phyloP scores from a whole-genome alignment of 1,140 invertebrate species.

The Ceratina calcarata region DNA sequence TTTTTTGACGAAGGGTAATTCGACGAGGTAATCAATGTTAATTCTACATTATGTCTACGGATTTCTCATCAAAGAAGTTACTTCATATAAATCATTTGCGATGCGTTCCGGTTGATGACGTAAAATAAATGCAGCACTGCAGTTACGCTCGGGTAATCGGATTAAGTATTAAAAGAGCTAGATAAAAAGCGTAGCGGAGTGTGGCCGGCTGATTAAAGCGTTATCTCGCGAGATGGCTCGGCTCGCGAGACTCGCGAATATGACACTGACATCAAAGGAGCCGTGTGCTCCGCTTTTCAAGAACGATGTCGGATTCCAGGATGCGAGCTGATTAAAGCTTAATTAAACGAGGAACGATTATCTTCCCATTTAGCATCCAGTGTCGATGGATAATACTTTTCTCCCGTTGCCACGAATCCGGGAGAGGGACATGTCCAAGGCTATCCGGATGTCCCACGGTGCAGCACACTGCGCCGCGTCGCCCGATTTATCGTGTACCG shows the following conservation, averaged over 20 bases:
- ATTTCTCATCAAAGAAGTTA: too few species aligned
- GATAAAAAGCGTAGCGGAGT: slow-evolving; percentile 1
- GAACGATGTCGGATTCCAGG: slow-evolving; percentile 8
- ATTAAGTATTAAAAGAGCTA: slow-evolving; percentile 12
- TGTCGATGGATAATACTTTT: slow-evolving; percentile 17
- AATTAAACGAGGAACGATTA: slow-evolving; percentile 47
- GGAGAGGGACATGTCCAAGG: slow-evolving; percentile 25
- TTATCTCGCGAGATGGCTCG: not conserved
- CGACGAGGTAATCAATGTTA: too few species aligned
- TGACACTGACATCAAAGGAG: slow-evolving; percentile 33
- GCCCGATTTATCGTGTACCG: slow-evolving; percentile 42
- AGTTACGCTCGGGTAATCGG: not conserved
- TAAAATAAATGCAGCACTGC: not conserved
- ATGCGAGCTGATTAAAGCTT: slow-evolving; percentile 32
- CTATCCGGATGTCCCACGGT: slow-evolving; percentile 29
- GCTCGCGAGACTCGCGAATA: slow-evolving; percentile 10
- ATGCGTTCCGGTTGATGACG: not conserved
- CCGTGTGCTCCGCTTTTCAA: not conserved
- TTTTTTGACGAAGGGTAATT: too few species aligned
- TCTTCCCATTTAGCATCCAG: slow-evolving; percentile 13
- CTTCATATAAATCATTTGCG: not conserved
- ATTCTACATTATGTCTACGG: too few species aligned
- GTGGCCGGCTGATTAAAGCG: slow-evolving; percentile 5
- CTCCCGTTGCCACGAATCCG: not conserved
- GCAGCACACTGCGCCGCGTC: not conserved